Base-by-base conservation (phyloP, 2,888 invertebrate species). In the Leptura quadrifasciata region DNA sequence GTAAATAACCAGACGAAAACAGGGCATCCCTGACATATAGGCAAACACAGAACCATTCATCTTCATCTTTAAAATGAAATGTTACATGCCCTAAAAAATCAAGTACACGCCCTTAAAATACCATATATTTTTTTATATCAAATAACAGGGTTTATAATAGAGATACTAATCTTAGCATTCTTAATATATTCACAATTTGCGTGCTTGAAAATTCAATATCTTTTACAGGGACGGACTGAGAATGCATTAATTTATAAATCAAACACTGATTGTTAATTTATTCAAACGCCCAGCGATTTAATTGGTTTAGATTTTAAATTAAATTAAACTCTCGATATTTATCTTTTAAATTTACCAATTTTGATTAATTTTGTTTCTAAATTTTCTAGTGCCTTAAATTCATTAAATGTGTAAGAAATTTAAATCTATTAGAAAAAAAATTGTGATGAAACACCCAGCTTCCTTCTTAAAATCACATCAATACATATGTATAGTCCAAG, bases 171-270 rank as follows among this genome's bases (percentile, higher is more conserved):
- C 65, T 54, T 52, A 65, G n/a, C 39, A 20, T 39, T 39, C 39
- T 63, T 63, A 63, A 63, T 63, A 18, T 63, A 63, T 63, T 63
- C 63, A 35, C 39, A 63, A 63, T 18, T 63, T 63, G 63, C 63
- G 63, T 63, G 63, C 63, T 39, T 63, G 39, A 63, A 63, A 63
- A 63, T 63, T 63, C 63, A 39, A 63, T 63, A 39, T 35, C 15
- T 39, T 20, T 39, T 18, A 21, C 5, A 35, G 39, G 63, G 63
- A 39, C 39, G 39, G 63, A 21, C n/a, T 47, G 47, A 47, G n/a
- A 47, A n/a, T 47, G 15, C 17, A 12, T 12, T 47, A 47, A 47
- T 47, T 47, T n/a, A 15, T n/a, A 47, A 47, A n/a, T 39, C 2
- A 47, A 47, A n/a, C 47, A 47, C 0, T 47, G n/a, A 47, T n/a